Conservation (phyloP, 2,888 invertebrate genomes). For the Cryptocheilus praepositus region DNA sequence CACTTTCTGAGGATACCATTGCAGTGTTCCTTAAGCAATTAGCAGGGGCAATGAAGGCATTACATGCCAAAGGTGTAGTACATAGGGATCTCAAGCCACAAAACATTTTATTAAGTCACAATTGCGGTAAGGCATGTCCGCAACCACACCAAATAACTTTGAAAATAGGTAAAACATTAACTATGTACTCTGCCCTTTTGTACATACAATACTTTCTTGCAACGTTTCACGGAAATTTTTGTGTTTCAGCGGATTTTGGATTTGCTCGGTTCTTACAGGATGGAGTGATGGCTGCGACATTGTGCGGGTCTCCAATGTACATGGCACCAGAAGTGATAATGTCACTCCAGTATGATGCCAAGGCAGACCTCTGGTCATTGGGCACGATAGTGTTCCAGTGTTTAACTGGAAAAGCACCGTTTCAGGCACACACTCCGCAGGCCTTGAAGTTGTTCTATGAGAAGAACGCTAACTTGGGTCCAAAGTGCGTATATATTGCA, state of each 20-base stretch:
- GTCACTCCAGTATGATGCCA: constrained; percentile 98
- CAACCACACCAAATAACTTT: constrained; percentile 91
- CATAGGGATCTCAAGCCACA: constrained; percentile 99
- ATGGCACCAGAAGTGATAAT: constrained; percentile 99
- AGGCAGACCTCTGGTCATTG: constrained; percentile 99
- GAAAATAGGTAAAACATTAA: constrained; percentile 87
- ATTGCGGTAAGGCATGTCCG: constrained; percentile 80
- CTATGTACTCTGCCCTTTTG: neutral
- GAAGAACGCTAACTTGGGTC: constrained; percentile 91
- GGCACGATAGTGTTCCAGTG: constrained; percentile 99
- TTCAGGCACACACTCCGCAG: constrained; percentile 98
- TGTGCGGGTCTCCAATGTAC: constrained; percentile 99
- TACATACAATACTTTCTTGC: neutral
- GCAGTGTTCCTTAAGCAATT: constrained; percentile 95
- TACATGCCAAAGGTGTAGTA: constrained; percentile 98
- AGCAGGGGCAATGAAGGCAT: constrained; percentile 97
- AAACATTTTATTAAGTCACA: constrained; percentile 96
- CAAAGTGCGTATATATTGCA: constrained; percentile 82
- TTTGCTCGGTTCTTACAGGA: constrained; percentile 99
- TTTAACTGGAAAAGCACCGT: constrained; percentile 98
- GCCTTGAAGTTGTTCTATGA: constrained; percentile 98
- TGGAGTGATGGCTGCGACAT: constrained; percentile 99
- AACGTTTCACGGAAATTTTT: constrained; percentile 16
- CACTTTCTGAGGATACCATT: constrained; percentile 98
- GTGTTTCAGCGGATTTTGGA: constrained; percentile 94